Base-by-base conservation (phyloP, 2,797 vertebrate genomes). In the Pagetopsis macropterus region DNA sequence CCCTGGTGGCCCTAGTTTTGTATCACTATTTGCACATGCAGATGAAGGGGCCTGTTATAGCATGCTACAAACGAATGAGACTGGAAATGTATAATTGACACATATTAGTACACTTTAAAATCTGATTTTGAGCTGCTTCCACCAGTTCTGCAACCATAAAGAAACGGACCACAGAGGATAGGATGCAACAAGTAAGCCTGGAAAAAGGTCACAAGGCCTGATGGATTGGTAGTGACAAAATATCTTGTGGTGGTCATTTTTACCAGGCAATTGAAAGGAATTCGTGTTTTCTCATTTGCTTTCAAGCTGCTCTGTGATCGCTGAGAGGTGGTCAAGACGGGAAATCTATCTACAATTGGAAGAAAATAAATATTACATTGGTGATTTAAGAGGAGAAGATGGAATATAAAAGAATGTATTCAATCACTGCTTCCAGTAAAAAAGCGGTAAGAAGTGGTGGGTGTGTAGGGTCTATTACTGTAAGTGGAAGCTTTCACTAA, bases 221-320 rank as follows among this genome's bases (percentile, higher is more conserved):
- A 73, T 70, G 46, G 63, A 66, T 43, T 51, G 19, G 54, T 71
- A 11, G 57, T 33, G 66, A 82, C 65, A 79, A 67, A 52, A 61
- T 17, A 66, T 79, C 31, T 44, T 9, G 12, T 56, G 55, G 49
- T 48, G 62, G 68, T 62, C 56, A 59, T n/a, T 49, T 71, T 58
- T 49, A 21, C 14, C 2, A 17, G 17, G 0, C 16, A 63, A 21
- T 31, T 51, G 13, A 50, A 65, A 72, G 31, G 33, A 54, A 7
- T 2, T 11, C 0, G 45, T 62, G 69, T 37, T 73, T 48, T 37
- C 15, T 46, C 3, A 23, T 15, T 55, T 27, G 9, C 31, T 44
- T 52, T 51, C 37, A 56, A 27, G 17, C 15, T 51, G 52, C 16
- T 54, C 19, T 70, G 56, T 6, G 4, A 49, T 37, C 10, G 0